Evolutionary conservation across 2,888 invertebrate genomes (phyloP), one percentile per base, ranked within the genome.

Genomic region (Drosophila sordidula): DNA sequence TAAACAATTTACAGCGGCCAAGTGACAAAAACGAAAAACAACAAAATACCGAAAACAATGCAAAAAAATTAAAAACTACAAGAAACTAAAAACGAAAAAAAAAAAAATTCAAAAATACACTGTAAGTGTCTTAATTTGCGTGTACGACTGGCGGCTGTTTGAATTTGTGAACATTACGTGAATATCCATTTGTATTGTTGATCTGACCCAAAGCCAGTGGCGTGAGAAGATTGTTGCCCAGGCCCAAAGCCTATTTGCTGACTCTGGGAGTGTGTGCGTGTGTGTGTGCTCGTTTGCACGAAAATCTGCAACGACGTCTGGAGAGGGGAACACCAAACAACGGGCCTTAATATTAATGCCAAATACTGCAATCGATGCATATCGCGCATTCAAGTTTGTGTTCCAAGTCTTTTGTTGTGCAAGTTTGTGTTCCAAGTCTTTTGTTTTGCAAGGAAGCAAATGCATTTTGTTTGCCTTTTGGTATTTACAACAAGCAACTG

Each of bases 111-210:
- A 18, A 18, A 42, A 45, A 41, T 46, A 50, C 52, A 64, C 61
- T 72, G 56, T 46, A 65, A 74, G 73, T 80, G 71, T 75, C 64
- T 81, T 66, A 85, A 85, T 85, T 84, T 81, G 71, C 86, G 79
- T 76, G 86, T 56, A 51, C 45, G 42, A 57, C 56, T 45, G 52
- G 22, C 61, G 52, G 22, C 61, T 54, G 50, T 70, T 54, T 42
- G 44, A 42, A 58, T 56, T 52, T 58, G 49, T 58, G 63, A 56
- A 70, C 49, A 70, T 80, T 80, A 83, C 74, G 58, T 69, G 76
- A 68, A 83, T 56, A 66, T 54, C 46, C 47, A 67, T 52, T 64
- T 64, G 68, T 36, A 69, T 69, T 69, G 70, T 75, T 69, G 39
- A 63, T 44, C 50, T 64, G 44, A 55, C 49, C 58, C 16, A 57